phyloP scores from a whole-genome alignment of 2,797 vertebrate species.

The Sebastes matsubarae region DNA sequence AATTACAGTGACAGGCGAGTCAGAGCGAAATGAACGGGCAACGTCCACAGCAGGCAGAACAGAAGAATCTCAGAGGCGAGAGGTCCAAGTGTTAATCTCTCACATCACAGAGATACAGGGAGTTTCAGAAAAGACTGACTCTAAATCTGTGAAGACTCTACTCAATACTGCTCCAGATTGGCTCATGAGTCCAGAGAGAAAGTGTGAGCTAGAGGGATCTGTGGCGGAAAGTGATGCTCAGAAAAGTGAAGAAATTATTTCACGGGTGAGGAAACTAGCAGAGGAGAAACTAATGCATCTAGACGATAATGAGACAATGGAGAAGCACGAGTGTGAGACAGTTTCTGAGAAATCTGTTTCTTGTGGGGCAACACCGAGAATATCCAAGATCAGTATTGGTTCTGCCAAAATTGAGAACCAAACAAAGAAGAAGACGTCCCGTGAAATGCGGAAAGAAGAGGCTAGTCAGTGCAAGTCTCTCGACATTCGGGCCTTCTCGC shows the following conservation, averaged over 20 bases:
- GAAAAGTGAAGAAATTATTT: conserved; percentile 78
- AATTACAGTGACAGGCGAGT: conserved; percentile 71
- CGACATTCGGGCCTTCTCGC: conserved; percentile 78
- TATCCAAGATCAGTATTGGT: conserved; percentile 79
- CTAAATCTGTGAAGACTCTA: conserved; percentile 80
- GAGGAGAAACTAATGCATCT: conserved; percentile 75
- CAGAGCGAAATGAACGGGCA: conserved; percentile 69
- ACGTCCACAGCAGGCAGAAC: conserved; percentile 68
- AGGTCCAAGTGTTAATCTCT: conserved; percentile 82
- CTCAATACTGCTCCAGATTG: conserved; percentile 80
- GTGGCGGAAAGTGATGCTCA: conserved; percentile 68
- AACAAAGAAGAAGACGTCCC: conserved; percentile 63
- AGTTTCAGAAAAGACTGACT: conserved; percentile 72
- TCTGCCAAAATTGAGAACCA: conserved; percentile 76
- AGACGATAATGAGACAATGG: conserved; percentile 72
- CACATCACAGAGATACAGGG: conserved; percentile 82
- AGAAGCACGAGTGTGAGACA: conserved; percentile 78
- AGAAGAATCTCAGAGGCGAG: conserved; percentile 80
- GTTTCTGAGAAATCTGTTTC: conserved; percentile 66
- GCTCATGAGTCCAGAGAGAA: conserved; percentile 81
- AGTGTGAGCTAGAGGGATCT: conserved; percentile 67
- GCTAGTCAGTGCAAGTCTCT: conserved; percentile 64
- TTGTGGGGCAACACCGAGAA: conserved; percentile 66
- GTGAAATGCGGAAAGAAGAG: conserved; percentile 75
- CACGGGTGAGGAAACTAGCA: conserved; percentile 73